Conservation (phyloP, 2,113 vertebrate species). For the Dromiciops gliroides region DNA sequence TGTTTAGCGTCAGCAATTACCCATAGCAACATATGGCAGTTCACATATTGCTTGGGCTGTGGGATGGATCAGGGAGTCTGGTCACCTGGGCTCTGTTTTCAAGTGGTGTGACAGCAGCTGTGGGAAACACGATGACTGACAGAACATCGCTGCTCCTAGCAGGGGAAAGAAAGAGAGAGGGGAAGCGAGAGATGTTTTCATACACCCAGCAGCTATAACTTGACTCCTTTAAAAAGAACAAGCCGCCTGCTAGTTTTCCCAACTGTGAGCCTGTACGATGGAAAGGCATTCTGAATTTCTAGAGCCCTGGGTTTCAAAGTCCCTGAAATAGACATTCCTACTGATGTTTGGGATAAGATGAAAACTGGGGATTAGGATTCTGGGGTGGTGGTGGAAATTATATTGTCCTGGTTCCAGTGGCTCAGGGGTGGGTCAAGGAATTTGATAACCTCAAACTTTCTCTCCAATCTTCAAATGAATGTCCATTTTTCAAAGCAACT, state of each 20-base stretch:
- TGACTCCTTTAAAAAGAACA: constrained; percentile 57
- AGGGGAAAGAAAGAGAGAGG: constrained; percentile 70
- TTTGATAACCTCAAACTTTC: neutral
- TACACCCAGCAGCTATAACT: constrained; percentile 70
- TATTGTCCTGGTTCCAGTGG: neutral
- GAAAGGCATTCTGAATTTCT: constrained; percentile 42
- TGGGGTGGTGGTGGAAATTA: neutral
- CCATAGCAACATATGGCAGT: constrained; percentile 84
- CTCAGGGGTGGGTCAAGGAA: neutral
- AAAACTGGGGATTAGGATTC: neutral
- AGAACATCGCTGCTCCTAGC: constrained; percentile 75
- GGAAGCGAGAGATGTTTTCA: constrained; percentile 72
- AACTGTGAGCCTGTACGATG: constrained; percentile 24
- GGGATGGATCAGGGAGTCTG: constrained; percentile 74
- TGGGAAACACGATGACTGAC: constrained; percentile 82
- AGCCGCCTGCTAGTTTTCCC: neutral
- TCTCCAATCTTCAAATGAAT: neutral
- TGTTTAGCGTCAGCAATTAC: constrained; percentile 84
- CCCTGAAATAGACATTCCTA: neutral
- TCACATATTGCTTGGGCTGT: constrained; percentile 81
- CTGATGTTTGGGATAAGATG: neutral
- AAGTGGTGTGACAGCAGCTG: constrained; percentile 84
- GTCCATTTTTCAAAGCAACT: neutral
- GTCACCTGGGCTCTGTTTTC: constrained; percentile 86
- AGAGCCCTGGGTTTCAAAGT: neutral